Percentiles rank a stretch among this genome's conserved stretches.
Conservation (phyloP, 2,888 invertebrate species). For the Drosophila subquinaria region DNA sequence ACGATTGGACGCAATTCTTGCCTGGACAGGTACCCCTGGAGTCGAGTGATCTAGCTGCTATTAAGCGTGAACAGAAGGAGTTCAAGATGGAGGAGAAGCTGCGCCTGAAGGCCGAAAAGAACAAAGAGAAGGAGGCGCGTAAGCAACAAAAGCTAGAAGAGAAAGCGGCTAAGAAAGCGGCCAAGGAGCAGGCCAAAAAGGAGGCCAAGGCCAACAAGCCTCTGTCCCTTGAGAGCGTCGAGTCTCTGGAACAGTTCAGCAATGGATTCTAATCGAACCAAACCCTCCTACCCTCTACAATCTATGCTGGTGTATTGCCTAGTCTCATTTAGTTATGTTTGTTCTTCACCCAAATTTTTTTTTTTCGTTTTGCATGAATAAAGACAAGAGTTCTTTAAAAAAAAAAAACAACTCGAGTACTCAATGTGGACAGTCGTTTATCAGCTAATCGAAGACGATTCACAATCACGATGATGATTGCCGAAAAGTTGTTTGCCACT, state of each 20-base stretch:
- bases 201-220: slow-evolving; percentile 56
- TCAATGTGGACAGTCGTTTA: slow-evolving; percentile 36
- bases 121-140: slow-evolving; percentile 63
- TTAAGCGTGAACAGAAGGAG: slow-evolving; percentile 73
- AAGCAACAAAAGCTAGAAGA: slow-evolving; percentile 73
- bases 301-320: slow-evolving; percentile 68
- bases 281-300: slow-evolving; percentile 2
- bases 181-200: slow-evolving; percentile 72
- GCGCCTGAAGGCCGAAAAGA: slow-evolving; percentile 68
- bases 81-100: slow-evolving; percentile 71
- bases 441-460: slow-evolving; percentile 56
- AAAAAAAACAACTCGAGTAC: background rate
- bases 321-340: slow-evolving; percentile 45
- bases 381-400: slow-evolving; percentile 57
- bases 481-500: slow-evolving; percentile 25
- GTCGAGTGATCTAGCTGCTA: slow-evolving; percentile 64
- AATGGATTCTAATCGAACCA: slow-evolving; percentile 21
- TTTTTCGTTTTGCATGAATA: slow-evolving; percentile 58
- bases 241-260: slow-evolving; percentile 29
- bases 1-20: slow-evolving; percentile 59
- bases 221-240: slow-evolving; percentile 49
- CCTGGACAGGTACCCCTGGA: slow-evolving; percentile 46
- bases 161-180: slow-evolving; percentile 73
- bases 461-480: slow-evolving; percentile 39
- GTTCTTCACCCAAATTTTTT: slow-evolving; percentile 25